Evolutionary conservation across 2,797 vertebrate genomes (phyloP), one percentile per base, ranked within the genome.

Genomic region (Cephalopachus bancanus): DNA sequence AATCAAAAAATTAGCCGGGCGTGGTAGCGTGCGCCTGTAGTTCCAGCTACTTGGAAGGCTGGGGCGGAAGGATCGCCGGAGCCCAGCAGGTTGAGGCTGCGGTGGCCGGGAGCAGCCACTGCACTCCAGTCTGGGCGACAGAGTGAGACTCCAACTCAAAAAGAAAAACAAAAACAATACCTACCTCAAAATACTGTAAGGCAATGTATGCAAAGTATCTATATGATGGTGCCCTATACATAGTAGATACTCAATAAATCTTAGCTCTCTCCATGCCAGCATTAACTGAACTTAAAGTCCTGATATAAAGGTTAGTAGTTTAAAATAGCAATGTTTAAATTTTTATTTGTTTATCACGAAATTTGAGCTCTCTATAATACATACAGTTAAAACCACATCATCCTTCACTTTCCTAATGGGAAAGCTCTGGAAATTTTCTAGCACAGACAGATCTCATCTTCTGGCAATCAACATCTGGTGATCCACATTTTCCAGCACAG

Each of bases 391-490:
- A 87, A 78, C 20, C 72, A 11, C 24, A 90, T 69, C 90, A 94
- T 93, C 62, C 22, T 94, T 92, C 85, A 93, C 78, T 78, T 69
- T 3, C 49, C 78, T 93, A 92, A 94, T 62, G 76, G 72, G 67
- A 87, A 84, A 69, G 44, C 53, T 90, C 65, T 92, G 75, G 65
- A 92, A 97, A 84, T 30, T 84, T 89, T 37, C 53, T 87, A 89
- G 60, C 85, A 72, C 11, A 91, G 85, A 94, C 81, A 87, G 72
- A 89, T 72, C 24, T 93, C 20, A 71, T 88, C 86, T 92, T 71
- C 71, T 90, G n/a, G 76, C 91, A 92, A 37, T 75, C 93, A 83
- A 83, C 95, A 93, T 93, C 93, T 91, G 88, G 71, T 65, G 55
- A 83, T 53, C 93, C 90, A 95, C 90, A 83, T 95, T 92, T 96